phyloP scores from a whole-genome alignment of 1,140 invertebrate species.

The Bombus breviceps region DNA sequence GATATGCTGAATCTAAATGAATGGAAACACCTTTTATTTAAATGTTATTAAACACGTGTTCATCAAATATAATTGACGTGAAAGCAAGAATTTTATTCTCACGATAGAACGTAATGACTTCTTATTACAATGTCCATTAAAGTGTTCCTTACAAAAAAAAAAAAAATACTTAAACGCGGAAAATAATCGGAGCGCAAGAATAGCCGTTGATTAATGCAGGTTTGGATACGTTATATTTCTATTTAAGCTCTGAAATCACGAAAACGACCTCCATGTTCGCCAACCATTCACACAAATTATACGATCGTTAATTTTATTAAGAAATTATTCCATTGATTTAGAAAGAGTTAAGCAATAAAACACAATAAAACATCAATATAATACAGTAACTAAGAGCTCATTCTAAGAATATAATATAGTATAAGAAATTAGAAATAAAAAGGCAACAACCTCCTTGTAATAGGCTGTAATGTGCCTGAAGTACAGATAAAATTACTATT shows the following conservation, averaged over 20 bases:
- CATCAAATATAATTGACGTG: constrained; percentile 1
- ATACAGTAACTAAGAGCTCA: too few species aligned
- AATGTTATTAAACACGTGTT: neutral
- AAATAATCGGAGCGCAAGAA: constrained; percentile 45
- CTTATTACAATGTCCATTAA: neutral
- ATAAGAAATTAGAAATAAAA: neutral
- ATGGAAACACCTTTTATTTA: neutral
- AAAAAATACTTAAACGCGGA: neutral
- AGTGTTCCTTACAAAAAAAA: neutral
- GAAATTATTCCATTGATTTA: neutral
- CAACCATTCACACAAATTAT: constrained; percentile 14
- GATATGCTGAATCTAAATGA: neutral
- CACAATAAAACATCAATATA: too few species aligned
- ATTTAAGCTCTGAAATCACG: constrained; percentile 1
- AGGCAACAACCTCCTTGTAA: neutral
- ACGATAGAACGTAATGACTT: neutral
- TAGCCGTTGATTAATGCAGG: constrained; percentile 12
- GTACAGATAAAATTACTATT: too few species aligned
- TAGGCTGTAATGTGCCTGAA: too few species aligned
- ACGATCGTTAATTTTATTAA: neutral
- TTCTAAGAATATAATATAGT: too few species aligned
- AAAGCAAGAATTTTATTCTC: neutral
- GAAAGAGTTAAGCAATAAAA: too few species aligned
- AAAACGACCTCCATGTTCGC: constrained; percentile 23
- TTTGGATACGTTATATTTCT: constrained; percentile 1